Evolutionary conservation across 2,797 vertebrate species (phyloP).

Genomic region (Myoxocephalus aenaeus): DNA sequence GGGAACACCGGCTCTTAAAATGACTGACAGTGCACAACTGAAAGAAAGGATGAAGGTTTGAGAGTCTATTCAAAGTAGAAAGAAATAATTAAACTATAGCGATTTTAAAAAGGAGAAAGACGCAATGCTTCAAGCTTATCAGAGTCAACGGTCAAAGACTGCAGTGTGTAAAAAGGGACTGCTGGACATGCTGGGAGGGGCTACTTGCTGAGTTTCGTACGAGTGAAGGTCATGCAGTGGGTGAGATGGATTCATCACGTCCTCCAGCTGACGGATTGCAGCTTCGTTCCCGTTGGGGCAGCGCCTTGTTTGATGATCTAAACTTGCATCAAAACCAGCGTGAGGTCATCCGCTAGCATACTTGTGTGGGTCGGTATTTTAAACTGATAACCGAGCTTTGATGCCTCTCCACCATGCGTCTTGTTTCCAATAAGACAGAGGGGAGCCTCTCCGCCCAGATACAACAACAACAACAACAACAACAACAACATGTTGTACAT

Average conservation of each 20-base stretch:
- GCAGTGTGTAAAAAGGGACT: background rate
- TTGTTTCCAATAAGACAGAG: background rate
- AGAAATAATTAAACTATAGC: background rate
- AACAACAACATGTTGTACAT: slow-evolving; percentile 20
- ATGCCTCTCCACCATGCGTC: background rate
- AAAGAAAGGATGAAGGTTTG: background rate
- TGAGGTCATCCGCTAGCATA: background rate
- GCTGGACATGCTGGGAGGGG: background rate
- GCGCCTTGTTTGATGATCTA: slow-evolving; percentile 1
- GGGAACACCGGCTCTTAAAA: background rate
- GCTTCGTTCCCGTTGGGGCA: background rate
- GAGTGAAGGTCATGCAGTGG: background rate
- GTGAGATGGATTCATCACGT: slow-evolving; percentile 11
- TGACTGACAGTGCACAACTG: background rate
- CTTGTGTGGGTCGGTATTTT: background rate
- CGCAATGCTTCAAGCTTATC: background rate
- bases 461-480: slow-evolving; percentile 15
- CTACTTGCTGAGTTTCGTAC: background rate
- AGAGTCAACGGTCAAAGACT: slow-evolving; percentile 4
- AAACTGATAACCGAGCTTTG: slow-evolving; percentile 1
- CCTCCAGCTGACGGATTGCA: background rate
- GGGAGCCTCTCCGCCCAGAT: slow-evolving; percentile 4
- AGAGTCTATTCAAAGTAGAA: background rate
- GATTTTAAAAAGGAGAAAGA: background rate
- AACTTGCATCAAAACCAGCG: slow-evolving; percentile 6